Evolutionary conservation across 2,113 vertebrate species (phyloP).

Genomic region (Oophaga pumilio): DNA sequence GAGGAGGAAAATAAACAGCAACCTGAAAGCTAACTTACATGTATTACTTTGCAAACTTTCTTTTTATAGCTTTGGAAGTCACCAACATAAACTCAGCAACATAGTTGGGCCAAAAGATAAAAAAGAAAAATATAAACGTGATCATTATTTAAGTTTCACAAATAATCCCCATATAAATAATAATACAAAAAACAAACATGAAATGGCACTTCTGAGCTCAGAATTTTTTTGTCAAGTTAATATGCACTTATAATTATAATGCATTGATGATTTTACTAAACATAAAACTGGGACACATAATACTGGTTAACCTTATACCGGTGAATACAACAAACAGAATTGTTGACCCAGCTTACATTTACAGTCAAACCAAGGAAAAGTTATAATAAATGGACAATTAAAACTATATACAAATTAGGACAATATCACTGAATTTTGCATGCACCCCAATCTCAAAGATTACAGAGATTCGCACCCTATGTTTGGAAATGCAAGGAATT

Average conservation of each 20-base stretch:
- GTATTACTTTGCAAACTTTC: background rate
- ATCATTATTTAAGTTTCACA: background rate
- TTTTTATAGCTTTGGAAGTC: background rate
- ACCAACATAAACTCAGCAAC: background rate
- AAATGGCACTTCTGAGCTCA: background rate
- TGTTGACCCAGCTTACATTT: too few species aligned
- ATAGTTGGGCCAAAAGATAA: background rate
- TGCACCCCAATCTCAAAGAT: too few species aligned
- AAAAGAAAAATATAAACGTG: background rate
- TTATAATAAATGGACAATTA: too few species aligned
- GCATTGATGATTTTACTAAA: background rate
- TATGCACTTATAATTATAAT: background rate
- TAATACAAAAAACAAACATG: background rate
- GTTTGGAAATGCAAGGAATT: too few species aligned
- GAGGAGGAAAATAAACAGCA: background rate
- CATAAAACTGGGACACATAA: background rate
- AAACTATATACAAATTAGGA: too few species aligned
- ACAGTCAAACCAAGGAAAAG: too few species aligned
- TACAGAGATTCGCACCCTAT: too few species aligned
- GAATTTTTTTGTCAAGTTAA: background rate
- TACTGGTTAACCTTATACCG: too few species aligned
- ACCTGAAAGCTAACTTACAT: background rate
- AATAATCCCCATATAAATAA: background rate
- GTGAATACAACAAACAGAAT: too few species aligned
- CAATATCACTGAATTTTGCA: too few species aligned